phyloP scores from a whole-genome alignment of 2,888 invertebrate genomes.

The Platypus cylindrus region DNA sequence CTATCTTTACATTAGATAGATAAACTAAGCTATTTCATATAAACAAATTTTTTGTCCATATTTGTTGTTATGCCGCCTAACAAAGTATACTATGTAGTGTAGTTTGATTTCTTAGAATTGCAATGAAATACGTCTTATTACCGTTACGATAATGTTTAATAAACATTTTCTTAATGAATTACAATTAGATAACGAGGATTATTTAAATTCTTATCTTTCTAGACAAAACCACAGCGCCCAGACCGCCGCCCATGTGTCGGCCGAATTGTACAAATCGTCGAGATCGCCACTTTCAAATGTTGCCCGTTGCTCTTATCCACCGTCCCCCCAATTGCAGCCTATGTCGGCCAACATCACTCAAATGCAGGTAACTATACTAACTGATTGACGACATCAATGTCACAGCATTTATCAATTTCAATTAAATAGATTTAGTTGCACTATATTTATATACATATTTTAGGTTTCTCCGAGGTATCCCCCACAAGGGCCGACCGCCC shows the following conservation, averaged over 20 bases:
- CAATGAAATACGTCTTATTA: too few relatives aligned
- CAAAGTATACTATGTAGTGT: too few relatives aligned
- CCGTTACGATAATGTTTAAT: too few relatives aligned
- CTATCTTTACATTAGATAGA: too few relatives aligned
- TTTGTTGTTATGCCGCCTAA: too few relatives aligned
- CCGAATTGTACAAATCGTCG: slow-evolving; percentile 33
- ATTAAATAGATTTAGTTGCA: background rate
- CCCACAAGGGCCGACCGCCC: slow-evolving; percentile 36
- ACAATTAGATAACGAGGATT: too few relatives aligned
- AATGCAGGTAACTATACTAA: slow-evolving; percentile 18
- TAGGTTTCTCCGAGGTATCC: slow-evolving; percentile 28
- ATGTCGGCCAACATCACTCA: slow-evolving; percentile 35
- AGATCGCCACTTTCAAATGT: slow-evolving; percentile 36
- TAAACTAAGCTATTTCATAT: too few relatives aligned
- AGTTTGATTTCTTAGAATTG: too few relatives aligned
- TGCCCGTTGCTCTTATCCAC: slow-evolving; percentile 40
- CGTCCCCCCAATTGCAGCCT: slow-evolving; percentile 35
- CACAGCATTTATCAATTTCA: too few relatives aligned
- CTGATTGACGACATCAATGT: slow-evolving; percentile 22
- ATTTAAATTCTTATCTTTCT: slow-evolving; percentile 18
- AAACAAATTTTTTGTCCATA: too few relatives aligned
- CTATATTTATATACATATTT: background rate
- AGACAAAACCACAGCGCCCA: slow-evolving; percentile 26
- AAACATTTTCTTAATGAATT: too few relatives aligned
- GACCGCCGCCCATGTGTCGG: slow-evolving; percentile 20